Evolutionary conservation across 2,888 invertebrate species (phyloP), one percentile per base, ranked within the genome.

Genomic region (Mayetiola destructor): DNA sequence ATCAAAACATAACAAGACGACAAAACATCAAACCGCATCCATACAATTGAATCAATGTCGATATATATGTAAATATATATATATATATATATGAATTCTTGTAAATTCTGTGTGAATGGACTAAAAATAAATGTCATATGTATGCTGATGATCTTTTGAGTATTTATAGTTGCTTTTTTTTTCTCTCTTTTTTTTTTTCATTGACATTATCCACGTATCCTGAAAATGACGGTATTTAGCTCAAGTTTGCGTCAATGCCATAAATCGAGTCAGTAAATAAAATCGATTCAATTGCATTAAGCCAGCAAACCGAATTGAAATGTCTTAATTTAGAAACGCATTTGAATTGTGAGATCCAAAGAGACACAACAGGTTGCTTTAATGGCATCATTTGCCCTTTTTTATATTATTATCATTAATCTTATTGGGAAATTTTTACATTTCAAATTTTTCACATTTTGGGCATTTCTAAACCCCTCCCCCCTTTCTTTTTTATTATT

Each of bases 131-230:
- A 27, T 6, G n/a, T n/a, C n/a, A n/a, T n/a, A n/a, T 27, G 2
- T 18, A 6, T 48, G 32, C 27, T 48, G 27, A 6, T 48, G 48
- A 27, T 27, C 14, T 5, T 48, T 16, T 16, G 27, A 27, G 48
- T 48, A 48, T 48, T 48, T 48, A 48, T 48, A 48, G 48, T 27
- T n/a, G n/a, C n/a, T n/a, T n/a, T n/a, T n/a, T n/a, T n/a, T n/a
- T n/a, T n/a, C n/a, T n/a, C n/a, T n/a, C n/a, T n/a, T n/a, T n/a
- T n/a, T n/a, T n/a, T n/a, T n/a, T n/a, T 48, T 21, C 27, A 48
- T 48, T 16, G 48, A 48, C 48, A 48, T 16, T n/a, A 40, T 12
- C 10, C 39, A 42, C 42, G 14, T 2, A 42, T n/a, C n/a, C 8
- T 16, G 2, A 23, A 3, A 23, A 23, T 2, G 5, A 10, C 18